phyloP scores from a whole-genome alignment of 2,797 vertebrate species.

The Mus caroli region DNA sequence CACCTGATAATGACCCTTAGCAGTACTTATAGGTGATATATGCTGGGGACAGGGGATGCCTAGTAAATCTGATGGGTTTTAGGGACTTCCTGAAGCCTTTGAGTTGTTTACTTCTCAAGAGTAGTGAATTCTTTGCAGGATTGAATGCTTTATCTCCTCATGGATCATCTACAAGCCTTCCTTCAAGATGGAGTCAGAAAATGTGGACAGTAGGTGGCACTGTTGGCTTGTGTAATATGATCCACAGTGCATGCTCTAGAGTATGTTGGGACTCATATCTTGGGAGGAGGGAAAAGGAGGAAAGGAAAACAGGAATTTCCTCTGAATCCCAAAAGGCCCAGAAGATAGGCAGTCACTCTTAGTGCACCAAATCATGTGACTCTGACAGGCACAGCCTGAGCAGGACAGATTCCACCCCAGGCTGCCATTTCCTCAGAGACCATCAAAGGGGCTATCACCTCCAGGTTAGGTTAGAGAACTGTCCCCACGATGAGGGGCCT shows the following conservation, averaged over 20 bases:
- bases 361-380: not conserved
- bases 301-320: not conserved
- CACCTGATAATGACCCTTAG: not conserved
- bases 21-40: not conserved
- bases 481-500: not conserved
- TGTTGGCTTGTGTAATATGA: constrained; percentile 68
- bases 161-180: not conserved
- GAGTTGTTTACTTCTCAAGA: not conserved
- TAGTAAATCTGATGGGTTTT: not conserved
- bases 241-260: not conserved
- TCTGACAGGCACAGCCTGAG: not conserved
- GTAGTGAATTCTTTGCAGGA: not conserved
- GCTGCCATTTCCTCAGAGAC: not conserved
- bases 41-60: no score
- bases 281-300: not conserved
- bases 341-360: not conserved
- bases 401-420: not conserved
- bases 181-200: not conserved
- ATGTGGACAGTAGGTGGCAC: constrained; percentile 82
- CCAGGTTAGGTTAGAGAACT: not conserved
- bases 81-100: not conserved
- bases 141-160: not conserved
- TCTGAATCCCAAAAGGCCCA: constrained; percentile 13
- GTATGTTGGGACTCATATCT: not conserved
- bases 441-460: not conserved